phyloP scores from a whole-genome alignment of 2,113 vertebrate species.

The Indicator indicator region DNA sequence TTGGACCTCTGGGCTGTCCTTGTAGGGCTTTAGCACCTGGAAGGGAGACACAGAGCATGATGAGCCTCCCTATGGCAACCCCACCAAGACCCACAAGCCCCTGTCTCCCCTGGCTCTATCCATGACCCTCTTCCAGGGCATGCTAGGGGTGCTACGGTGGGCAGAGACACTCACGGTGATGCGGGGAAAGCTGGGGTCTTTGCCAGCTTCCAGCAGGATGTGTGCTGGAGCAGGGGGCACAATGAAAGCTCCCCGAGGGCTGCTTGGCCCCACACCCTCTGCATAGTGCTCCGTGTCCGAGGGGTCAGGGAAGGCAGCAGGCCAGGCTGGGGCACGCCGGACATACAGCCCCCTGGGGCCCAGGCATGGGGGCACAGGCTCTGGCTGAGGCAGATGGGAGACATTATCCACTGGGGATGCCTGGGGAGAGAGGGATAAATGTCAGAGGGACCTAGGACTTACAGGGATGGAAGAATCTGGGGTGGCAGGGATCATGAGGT shows the following conservation, averaged over 20 bases:
- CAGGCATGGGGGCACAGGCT: constrained; percentile 76
- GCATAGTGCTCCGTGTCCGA: constrained; percentile 82
- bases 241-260: constrained; percentile 80
- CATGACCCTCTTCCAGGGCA: background rate
- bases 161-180: constrained; percentile 76
- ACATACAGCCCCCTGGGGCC: constrained; percentile 82
- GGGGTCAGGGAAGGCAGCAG: constrained; percentile 76
- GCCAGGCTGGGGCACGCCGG: constrained; percentile 64
- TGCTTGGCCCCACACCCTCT: constrained; percentile 57
- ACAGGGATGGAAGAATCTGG: background rate
- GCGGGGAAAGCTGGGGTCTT: constrained; percentile 83
- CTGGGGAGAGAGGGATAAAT: background rate
- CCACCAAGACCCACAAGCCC: background rate
- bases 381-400: constrained; percentile 70
- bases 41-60: background rate
- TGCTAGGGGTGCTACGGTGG: accelerated
- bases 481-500: background rate
- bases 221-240: constrained; percentile 74
- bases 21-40: constrained; percentile 72
- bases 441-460: background rate
- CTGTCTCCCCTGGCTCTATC: background rate
- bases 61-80: background rate
- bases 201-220: constrained; percentile 86
- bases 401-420: constrained; percentile 64
- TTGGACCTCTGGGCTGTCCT: constrained; percentile 53